Conservation (phyloP, 2,113 vertebrate species). For the Alces alces region DNA sequence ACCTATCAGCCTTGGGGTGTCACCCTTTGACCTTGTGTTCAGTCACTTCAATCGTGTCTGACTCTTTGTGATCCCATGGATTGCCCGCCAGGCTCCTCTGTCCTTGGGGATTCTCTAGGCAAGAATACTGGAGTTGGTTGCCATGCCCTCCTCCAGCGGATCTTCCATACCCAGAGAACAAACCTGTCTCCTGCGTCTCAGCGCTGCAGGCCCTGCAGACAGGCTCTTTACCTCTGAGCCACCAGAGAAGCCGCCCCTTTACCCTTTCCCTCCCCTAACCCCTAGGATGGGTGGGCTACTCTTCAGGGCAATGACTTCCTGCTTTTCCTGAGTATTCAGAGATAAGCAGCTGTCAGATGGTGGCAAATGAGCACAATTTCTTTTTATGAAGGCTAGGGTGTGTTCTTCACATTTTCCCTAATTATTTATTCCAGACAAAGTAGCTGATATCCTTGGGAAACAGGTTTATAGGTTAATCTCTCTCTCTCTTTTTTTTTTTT, state of each 20-base stretch:
- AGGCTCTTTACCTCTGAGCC: background rate
- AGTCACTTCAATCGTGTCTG: background rate
- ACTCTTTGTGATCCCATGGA: background rate
- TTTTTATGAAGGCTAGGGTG: background rate
- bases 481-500: rapidly evolving
- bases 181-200: background rate
- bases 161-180: background rate
- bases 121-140: background rate
- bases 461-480: background rate
- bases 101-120: background rate
- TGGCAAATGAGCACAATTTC: background rate
- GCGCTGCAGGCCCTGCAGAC: background rate
- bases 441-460: background rate
- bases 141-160: background rate
- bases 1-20: too few relatives aligned
- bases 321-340: background rate
- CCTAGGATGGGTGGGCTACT: background rate
- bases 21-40: background rate
- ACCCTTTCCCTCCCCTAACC: background rate
- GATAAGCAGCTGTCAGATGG: background rate
- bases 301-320: background rate
- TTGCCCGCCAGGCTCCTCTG: background rate
- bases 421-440: background rate
- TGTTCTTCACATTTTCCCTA: background rate
- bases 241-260: background rate